Evolutionary conservation across 2,797 vertebrate genomes (phyloP).

Genomic region (Coendou prehensilis): DNA sequence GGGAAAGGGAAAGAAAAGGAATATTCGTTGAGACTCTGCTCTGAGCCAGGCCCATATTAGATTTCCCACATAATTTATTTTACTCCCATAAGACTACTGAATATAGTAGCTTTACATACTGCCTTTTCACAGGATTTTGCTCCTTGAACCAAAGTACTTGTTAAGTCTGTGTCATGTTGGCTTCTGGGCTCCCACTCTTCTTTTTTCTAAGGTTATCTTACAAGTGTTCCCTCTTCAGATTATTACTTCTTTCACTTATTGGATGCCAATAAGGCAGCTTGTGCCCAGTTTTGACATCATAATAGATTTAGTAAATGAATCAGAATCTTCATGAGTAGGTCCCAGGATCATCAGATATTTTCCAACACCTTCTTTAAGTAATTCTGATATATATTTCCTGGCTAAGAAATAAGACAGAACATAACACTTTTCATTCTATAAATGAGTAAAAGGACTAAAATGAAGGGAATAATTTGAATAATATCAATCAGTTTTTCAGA

Average conservation of each 20-base stretch:
- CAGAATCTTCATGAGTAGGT: not conserved
- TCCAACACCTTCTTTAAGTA: not conserved
- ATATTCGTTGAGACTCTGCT: not conserved
- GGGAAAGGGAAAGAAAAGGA: not conserved
- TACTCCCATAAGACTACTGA: not conserved
- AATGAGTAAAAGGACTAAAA: not conserved
- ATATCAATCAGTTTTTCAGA: not conserved
- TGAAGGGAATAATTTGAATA: not conserved
- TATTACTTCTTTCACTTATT: not conserved
- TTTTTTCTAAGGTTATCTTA: not conserved
- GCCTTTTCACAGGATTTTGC: not conserved
- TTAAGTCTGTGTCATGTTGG: not conserved
- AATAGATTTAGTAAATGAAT: conserved; percentile 16
- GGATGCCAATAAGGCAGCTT: not conserved
- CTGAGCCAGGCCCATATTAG: not conserved
- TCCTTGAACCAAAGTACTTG: not conserved
- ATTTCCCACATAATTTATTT: conserved; percentile 19
- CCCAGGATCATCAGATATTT: not conserved
- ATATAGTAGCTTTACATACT: not conserved
- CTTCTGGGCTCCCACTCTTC: not conserved
- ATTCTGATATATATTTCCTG: not conserved
- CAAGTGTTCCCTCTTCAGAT: not conserved
- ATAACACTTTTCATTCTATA: conserved; percentile 29
- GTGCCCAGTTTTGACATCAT: not conserved
- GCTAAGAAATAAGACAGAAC: not conserved